Conservation (phyloP, 2,113 vertebrate genomes). For the Etheostoma cragini region DNA sequence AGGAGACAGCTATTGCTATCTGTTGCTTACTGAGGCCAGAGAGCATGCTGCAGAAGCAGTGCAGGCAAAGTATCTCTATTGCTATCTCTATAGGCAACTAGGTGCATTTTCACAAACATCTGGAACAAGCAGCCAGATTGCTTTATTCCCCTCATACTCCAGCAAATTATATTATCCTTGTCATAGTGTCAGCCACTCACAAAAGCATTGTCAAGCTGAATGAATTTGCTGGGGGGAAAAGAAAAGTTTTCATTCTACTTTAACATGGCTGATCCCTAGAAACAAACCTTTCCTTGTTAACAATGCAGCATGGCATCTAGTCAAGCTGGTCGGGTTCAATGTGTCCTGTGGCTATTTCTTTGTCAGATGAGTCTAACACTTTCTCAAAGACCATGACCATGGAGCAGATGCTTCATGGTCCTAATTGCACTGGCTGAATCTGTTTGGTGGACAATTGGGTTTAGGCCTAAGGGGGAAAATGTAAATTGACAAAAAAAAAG, state of each 20-base stretch:
- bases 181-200: background rate
- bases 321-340: slow-evolving; percentile 52
- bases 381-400: slow-evolving; percentile 10
- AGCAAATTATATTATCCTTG: slow-evolving; percentile 17
- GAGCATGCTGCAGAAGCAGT: slow-evolving; percentile 9
- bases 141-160: background rate
- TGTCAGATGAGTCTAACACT: slow-evolving; percentile 21
- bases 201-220: background rate
- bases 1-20: slow-evolving; percentile 22
- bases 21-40: slow-evolving; percentile 5
- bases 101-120: slow-evolving; percentile 33
- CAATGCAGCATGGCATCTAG: slow-evolving; percentile 44
- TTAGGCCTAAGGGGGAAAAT: background rate
- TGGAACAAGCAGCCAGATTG: slow-evolving; percentile 29
- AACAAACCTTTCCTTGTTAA: slow-evolving; percentile 61
- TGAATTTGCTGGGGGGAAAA: background rate
- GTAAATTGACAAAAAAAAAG: background rate
- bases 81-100: background rate
- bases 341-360: slow-evolving; percentile 58
- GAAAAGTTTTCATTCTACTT: slow-evolving; percentile 32
- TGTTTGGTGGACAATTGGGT: slow-evolving; percentile 6
- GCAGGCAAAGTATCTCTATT: slow-evolving; percentile 14
- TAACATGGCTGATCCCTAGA: slow-evolving; percentile 11
- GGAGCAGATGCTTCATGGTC: slow-evolving; percentile 30
- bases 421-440: slow-evolving; percentile 1